A percentile compares a stretch with the other conserved stretches of the same genome.
phyloP scores from a whole-genome alignment of 2,888 invertebrate genomes.

The Aphidius colemani region DNA sequence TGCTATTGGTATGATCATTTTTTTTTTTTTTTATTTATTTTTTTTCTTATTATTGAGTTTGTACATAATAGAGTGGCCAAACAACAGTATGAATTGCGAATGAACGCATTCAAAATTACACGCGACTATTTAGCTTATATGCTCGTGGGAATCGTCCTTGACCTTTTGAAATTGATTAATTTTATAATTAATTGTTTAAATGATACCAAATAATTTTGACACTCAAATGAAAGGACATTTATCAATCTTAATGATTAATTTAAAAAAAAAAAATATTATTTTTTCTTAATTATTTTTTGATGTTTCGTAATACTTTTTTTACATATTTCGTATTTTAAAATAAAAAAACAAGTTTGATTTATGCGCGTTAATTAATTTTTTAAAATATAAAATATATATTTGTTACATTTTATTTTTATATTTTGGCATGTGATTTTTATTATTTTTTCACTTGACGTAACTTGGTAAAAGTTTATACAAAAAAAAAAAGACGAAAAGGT shows the following conservation, averaged over 20 bases:
- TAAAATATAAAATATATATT: no score
- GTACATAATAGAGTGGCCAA: no score
- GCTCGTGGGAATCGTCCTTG: constrained; percentile 30
- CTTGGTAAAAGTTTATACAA: background rate
- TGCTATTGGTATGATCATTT: background rate
- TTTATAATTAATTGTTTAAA: constrained; percentile 28
- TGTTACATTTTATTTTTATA: no score
- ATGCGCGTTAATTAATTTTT: no score
- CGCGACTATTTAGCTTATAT: constrained; percentile 20
- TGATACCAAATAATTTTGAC: no score
- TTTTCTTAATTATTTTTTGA: no score
- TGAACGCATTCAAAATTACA: constrained; percentile 20
- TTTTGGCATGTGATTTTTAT: background rate
- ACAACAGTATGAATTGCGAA: background rate
- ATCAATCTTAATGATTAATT: no score
- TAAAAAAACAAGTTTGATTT: no score
- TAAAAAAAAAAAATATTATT: no score
- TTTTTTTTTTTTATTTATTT: background rate
- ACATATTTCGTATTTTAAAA: background rate
- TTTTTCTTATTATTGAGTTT: background rate
- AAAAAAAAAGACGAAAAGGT: no score
- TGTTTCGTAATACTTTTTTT: constrained; percentile 25
- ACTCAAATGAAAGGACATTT: no score
- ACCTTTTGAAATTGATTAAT: constrained; percentile 21
- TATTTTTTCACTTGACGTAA: constrained; percentile 6